Evolutionary conservation across 1,140 invertebrate genomes (phyloP), one percentile per base, ranked within the genome.

Genomic region (Paramacrobiotus metropolitanus): DNA sequence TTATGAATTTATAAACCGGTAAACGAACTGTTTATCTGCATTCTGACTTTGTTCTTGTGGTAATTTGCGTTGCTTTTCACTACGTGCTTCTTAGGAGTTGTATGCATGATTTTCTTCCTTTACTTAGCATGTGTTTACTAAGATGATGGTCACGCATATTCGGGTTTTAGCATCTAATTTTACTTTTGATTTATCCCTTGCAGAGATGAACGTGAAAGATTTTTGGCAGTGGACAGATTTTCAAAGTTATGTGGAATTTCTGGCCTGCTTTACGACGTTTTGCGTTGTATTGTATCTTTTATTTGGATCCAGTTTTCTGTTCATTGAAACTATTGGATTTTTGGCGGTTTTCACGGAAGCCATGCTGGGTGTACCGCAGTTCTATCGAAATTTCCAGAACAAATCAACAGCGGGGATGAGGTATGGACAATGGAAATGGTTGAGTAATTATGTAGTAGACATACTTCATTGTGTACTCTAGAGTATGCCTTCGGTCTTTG

Each of bases 211-310:
- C 59, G 31, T 29, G n/a, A 62, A 64, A 18, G 85, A 86, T 75
- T 98, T 98, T 79, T 99, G 94, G 94, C 84, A 87, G 70, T 99
- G 94, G 94, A 94, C 90, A 62, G 91, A 97, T 75, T 94, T 97
- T 71, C 82, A 86, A 70, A 95, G 90, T 48, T 98, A 96, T 69
- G 68, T 97, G 63, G 85, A 95, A 69, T 97, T 90, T 70, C 83
- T 93, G 76, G 72, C 86, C 59, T 77, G 85, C 1, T 92, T 98
- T 73, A 83, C 85, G 60, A 79, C 84, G 21, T 70, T 85, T 2
- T 81, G 85, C 28, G 85, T 86, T 34, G 71, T 87, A 21, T 68
- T 93, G 30, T 95, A 89, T 70, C 95, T 88, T 74, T 68, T 94
- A 44, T 80, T 96, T 69, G 77, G 90, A 61, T 81, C 86, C 66